Percentiles rank a stretch among this genome's conserved stretches.
Evolutionary conservation across 1,140 invertebrate species (phyloP).

Genomic region (Micrasema minimum): DNA sequence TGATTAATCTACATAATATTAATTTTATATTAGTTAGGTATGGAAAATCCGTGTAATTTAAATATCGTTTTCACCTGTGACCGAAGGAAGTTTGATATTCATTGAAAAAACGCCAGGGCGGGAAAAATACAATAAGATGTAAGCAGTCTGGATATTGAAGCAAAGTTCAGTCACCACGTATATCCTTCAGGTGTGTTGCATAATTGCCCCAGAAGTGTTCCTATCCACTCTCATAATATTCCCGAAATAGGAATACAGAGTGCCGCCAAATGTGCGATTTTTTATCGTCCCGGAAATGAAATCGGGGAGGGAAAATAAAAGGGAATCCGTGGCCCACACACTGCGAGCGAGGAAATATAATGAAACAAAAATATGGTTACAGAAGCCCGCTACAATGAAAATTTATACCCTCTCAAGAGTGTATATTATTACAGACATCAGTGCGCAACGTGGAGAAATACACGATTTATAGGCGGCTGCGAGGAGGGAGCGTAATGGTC

Average conservation of each 20-base stretch:
- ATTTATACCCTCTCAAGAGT: conserved; percentile 25
- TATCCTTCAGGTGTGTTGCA: conserved; percentile 12
- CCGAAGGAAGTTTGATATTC: too few relatives aligned
- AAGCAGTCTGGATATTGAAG: too few relatives aligned
- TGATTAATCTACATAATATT: too few relatives aligned
- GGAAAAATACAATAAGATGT: too few relatives aligned
- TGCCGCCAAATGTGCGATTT: conserved; percentile 13
- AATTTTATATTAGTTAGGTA: too few relatives aligned
- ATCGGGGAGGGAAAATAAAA: conserved; percentile 21
- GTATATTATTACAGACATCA: conserved; percentile 22
- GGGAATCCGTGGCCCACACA: background rate
- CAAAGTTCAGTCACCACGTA: too few relatives aligned
- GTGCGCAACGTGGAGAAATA: background rate
- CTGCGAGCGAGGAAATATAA: conserved; percentile 27
- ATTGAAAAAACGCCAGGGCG: too few relatives aligned
- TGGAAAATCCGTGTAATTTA: too few relatives aligned
- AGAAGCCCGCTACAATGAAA: conserved; percentile 22
- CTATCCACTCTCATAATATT: background rate
- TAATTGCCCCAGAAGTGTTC: conserved; percentile 21
- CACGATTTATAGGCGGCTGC: background rate
- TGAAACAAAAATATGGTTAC: conserved; percentile 32
- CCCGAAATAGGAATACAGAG: conserved; percentile 17
- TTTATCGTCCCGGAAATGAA: conserved; percentile 36
- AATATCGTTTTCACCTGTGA: too few relatives aligned
- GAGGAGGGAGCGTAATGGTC: too few relatives aligned